These are phyloP conservation scores for Metaphire vulgaris DNA, from an alignment of 1,140 invertebrate species.

Conservation along the genomic window DNA sequence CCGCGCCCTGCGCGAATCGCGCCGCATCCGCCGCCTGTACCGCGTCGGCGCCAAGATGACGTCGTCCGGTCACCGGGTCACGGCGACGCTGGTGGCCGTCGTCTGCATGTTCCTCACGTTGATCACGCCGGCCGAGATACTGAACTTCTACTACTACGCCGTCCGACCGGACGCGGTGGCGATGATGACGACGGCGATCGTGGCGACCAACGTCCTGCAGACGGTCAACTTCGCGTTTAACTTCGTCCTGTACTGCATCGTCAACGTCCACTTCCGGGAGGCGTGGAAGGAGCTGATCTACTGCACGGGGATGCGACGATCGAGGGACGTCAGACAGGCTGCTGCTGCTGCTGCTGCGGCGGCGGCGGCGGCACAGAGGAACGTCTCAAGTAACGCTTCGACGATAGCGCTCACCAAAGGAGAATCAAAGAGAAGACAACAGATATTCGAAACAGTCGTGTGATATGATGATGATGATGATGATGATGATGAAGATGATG, in stretches of 20 bases:
- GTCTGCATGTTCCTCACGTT: constrained; percentile 20
- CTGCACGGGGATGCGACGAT: background rate
- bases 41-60: background rate
- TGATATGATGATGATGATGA: constrained; percentile 1
- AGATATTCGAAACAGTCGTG: background rate
- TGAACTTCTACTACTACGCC: constrained; percentile 2
- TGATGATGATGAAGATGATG: constrained; percentile 13
- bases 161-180: background rate
- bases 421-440: background rate
- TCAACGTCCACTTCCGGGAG: constrained; percentile 17
- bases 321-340: background rate
- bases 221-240: constrained; percentile 23
- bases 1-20: constrained; percentile 14
- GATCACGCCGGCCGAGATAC: constrained; percentile 25
- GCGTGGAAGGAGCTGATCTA: constrained; percentile 5
- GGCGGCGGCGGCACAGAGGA: background rate
- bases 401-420: background rate
- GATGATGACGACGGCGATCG: constrained; percentile 5
- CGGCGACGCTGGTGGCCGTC: constrained; percentile 22
- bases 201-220: constrained; percentile 22
- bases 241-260: constrained; percentile 27
- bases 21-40: constrained; percentile 17
- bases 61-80: constrained; percentile 10
- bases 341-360: no score
- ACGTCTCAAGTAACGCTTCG: background rate